Evolutionary conservation across 2,113 vertebrate genomes (phyloP).

Genomic region (Acrocephalus arundinaceus): DNA sequence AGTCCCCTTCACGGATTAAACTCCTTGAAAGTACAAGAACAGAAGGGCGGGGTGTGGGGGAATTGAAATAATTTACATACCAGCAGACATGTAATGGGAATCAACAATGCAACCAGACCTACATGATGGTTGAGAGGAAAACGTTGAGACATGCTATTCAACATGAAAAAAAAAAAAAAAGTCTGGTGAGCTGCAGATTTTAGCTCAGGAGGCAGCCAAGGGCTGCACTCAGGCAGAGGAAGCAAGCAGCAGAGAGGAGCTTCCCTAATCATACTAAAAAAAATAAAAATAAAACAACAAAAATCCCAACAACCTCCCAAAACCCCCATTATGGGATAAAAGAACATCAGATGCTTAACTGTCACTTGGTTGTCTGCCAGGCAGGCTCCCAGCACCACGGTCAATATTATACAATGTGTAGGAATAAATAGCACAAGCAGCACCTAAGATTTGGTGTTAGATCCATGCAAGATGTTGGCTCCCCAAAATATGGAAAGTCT

Average conservation of each 20-base stretch:
- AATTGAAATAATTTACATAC: constrained; percentile 72
- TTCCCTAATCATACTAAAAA: constrained; percentile 18
- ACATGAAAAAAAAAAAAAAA: neutral
- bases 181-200: constrained; percentile 55
- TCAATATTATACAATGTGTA: neutral
- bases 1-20: constrained; percentile 72
- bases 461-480: neutral
- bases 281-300: neutral
- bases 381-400: neutral
- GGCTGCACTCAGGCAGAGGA: constrained; percentile 58
- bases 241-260: constrained; percentile 41
- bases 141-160: constrained; percentile 69
- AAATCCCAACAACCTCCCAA: neutral
- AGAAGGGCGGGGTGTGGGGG: constrained; percentile 51
- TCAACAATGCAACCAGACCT: constrained; percentile 73
- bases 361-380: constrained; percentile 44
- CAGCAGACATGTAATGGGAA: constrained; percentile 68
- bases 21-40: constrained; percentile 71
- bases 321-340: constrained; percentile 1
- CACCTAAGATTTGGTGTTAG: neutral
- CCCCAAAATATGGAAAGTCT: neutral
- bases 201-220: constrained; percentile 55
- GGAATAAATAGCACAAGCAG: neutral
- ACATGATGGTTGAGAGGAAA: constrained; percentile 71
- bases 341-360: constrained; percentile 35